Conservation (phyloP, 2,113 vertebrate genomes). For the Prinia subflava region DNA sequence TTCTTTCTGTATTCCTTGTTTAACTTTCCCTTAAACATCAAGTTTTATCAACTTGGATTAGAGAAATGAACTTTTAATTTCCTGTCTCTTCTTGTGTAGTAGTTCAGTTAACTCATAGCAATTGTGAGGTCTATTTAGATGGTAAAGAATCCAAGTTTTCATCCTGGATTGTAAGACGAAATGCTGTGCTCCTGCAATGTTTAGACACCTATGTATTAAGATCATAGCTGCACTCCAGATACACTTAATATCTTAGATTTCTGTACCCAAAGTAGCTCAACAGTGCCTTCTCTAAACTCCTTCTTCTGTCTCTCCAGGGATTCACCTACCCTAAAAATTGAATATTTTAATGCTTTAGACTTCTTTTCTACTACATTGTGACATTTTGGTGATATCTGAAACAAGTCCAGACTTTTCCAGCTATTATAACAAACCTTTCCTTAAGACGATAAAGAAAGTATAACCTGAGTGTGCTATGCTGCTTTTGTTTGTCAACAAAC, state of each 20-base stretch:
- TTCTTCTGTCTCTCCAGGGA: not conserved
- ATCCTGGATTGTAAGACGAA: not conserved
- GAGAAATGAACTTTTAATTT: not conserved
- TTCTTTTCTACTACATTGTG: not conserved
- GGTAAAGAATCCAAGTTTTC: not conserved
- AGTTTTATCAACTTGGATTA: not conserved
- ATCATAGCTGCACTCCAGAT: not conserved
- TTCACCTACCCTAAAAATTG: not conserved
- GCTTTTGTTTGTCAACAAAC: not conserved
- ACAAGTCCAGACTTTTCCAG: not conserved
- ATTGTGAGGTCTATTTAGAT: not conserved
- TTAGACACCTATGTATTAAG: not conserved
- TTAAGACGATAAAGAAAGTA: not conserved
- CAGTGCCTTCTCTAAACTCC: not conserved
- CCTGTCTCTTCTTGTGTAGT: not conserved
- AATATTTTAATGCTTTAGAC: not conserved
- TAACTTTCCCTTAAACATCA: not conserved
- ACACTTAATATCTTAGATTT: not conserved
- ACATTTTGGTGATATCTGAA: not conserved
- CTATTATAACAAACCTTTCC: not conserved
- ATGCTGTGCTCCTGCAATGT: not conserved
- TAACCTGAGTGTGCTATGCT: not conserved
- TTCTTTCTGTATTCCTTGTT: not conserved
- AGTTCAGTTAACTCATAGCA: not conserved
- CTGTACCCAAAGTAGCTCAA: not conserved